These are phyloP conservation scores for Sinocyclocheilus maitianheensis DNA, from an alignment of 2,113 vertebrate genomes.

Conservation along the genomic window DNA sequence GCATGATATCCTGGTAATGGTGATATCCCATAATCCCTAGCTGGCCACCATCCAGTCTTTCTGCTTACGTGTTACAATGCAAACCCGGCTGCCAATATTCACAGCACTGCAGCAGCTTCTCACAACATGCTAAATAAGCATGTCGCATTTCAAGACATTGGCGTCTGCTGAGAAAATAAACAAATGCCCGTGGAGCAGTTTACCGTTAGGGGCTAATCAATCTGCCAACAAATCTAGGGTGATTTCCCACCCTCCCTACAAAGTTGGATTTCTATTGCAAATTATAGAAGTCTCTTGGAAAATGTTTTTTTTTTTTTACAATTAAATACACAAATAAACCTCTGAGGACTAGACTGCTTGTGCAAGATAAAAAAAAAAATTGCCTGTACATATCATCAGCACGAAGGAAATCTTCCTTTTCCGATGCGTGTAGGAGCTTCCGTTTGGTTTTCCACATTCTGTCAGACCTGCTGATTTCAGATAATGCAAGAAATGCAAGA, in stretches of 20 bases:
- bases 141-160: background rate
- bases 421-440: constrained; percentile 59
- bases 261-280: background rate
- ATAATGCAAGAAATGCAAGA: constrained; percentile 63
- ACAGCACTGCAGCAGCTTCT: background rate
- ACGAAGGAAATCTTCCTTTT: constrained; percentile 62
- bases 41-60: background rate
- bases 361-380: constrained; percentile 66
- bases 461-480: constrained; percentile 80
- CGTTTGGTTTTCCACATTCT: constrained; percentile 67
- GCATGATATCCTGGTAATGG: background rate
- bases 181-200: background rate
- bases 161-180: background rate
- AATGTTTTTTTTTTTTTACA: background rate
- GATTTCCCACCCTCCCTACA: background rate
- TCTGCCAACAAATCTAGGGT: background rate
- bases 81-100: background rate
- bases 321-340: constrained; percentile 11
- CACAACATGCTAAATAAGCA: background rate
- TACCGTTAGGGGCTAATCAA: background rate
- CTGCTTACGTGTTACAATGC: background rate
- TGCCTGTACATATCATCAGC: constrained; percentile 65
- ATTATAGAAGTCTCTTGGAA: background rate
- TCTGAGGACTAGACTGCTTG: background rate
- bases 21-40: background rate